Percentiles rank a stretch among this genome's conserved stretches.
These are phyloP conservation scores for Nyctibius bracteatus DNA, from an alignment of 2,113 vertebrate genomes.

Conservation along the genomic window DNA sequence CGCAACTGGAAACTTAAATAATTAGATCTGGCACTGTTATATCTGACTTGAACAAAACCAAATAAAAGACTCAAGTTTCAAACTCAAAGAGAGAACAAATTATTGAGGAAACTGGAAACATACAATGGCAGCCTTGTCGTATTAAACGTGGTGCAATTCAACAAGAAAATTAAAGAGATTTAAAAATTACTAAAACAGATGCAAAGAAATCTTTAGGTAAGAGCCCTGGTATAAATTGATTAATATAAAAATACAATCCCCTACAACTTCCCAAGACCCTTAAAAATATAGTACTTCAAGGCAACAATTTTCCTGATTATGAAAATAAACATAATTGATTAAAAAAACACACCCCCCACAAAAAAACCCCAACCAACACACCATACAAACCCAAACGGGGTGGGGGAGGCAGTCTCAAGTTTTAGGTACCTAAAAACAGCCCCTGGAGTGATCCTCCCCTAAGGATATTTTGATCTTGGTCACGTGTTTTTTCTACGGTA, in stretches of 20 bases:
- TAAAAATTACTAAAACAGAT: not conserved
- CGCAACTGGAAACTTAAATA: not conserved
- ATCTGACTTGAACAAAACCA: not conserved
- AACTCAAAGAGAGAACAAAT: not conserved
- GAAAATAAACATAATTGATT: not conserved
- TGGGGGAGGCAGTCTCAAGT: not conserved
- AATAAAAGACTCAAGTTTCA: not conserved
- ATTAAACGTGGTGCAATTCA: not conserved
- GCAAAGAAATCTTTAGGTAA: not conserved
- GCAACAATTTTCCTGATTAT: not conserved
- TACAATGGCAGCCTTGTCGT: not conserved
- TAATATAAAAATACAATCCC: not conserved
- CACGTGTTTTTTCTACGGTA: not conserved
- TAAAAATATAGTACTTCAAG: not conserved
- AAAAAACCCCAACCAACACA: not conserved
- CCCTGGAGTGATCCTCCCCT: not conserved
- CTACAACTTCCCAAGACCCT: not conserved
- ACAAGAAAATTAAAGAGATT: not conserved
- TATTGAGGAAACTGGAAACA: not conserved
- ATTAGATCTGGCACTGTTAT: not conserved
- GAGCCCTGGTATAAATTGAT: not conserved
- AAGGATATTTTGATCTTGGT: conserved; percentile 27
- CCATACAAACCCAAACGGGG: not conserved
- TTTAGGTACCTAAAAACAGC: not conserved
- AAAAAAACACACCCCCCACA: not conserved